phyloP scores from a whole-genome alignment of 2,888 invertebrate species.

The Drymonia ruficornis region DNA sequence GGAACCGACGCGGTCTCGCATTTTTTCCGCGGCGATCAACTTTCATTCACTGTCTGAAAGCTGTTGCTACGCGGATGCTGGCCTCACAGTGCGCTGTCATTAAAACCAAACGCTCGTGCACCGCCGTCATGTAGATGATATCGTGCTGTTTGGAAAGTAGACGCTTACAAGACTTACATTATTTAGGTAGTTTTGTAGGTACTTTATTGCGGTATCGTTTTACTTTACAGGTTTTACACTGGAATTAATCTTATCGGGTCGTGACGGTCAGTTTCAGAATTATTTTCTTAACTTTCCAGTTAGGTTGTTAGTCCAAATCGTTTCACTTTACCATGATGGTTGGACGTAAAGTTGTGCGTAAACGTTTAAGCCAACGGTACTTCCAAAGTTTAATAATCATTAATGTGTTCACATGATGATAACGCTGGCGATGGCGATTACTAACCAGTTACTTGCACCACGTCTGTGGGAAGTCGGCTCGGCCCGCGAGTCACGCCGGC shows the following conservation, averaged over 20 bases:
- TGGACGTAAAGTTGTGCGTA: constrained; percentile 13
- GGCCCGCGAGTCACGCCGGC: constrained; percentile 55
- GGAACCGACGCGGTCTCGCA: constrained; percentile 61
- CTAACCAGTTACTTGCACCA: constrained; percentile 61
- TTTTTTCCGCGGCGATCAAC: constrained; percentile 75
- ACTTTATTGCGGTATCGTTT: constrained; percentile 48
- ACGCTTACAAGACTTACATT: constrained; percentile 52
- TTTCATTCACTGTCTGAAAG: constrained; percentile 80
- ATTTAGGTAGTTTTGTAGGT: constrained; percentile 45
- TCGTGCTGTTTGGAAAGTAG: constrained; percentile 79
- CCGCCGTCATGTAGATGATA: constrained; percentile 78
- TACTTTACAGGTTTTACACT: constrained; percentile 29
- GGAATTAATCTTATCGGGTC: constrained; percentile 19
- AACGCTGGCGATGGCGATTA: constrained; percentile 33
- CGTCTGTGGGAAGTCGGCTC: constrained; percentile 63
- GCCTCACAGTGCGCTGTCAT: constrained; percentile 72
- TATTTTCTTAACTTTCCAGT: constrained; percentile 1
- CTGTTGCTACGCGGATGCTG: constrained; percentile 83
- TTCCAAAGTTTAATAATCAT: constrained; percentile 15
- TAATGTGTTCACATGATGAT: constrained; percentile 34
- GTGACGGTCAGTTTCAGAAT: constrained; percentile 12
- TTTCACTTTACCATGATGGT: constrained; percentile 1
- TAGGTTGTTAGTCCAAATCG: not conserved
- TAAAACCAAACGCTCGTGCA: constrained; percentile 75
- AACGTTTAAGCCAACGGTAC: constrained; percentile 27